phyloP scores from a whole-genome alignment of 92 coral and sea anemone genomes.

The Phenganax subtilis region DNA sequence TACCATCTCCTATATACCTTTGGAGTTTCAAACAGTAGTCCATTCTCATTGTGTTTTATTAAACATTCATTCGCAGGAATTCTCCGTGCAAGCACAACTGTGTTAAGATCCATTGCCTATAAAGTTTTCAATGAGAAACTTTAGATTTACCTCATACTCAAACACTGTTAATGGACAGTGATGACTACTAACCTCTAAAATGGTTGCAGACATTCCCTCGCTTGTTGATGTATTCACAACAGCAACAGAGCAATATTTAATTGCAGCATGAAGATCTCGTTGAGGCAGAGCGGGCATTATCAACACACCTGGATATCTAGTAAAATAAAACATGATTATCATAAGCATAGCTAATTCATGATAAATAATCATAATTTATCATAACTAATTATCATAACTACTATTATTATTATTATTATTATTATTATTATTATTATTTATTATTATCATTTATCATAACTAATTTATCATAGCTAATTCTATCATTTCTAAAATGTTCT shows the following conservation, averaged over 20 bases:
- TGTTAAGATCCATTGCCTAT: conserved; percentile 82
- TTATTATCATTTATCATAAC: not conserved
- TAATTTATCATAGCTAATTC: not conserved
- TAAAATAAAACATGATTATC: not conserved
- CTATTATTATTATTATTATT: no score
- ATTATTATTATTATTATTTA: not conserved
- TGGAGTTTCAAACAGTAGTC: conserved; percentile 70
- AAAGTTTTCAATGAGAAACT: not conserved
- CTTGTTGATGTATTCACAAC: conserved; percentile 78
- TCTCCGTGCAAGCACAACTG: conserved; percentile 78
- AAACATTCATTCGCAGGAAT: conserved; percentile 77
- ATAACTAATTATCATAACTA: no score
- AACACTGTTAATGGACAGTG: not conserved
- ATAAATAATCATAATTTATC: no score
- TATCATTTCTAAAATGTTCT: not conserved
- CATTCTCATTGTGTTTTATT: conserved; percentile 63
- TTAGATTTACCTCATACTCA: not conserved
- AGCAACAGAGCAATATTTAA: conserved; percentile 58
- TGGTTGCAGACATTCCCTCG: conserved; percentile 92
- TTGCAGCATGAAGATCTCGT: conserved; percentile 70
- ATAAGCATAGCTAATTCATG: not conserved
- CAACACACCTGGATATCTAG: conserved; percentile 68
- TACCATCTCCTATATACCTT: conserved; percentile 40
- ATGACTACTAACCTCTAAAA: conserved; percentile 64
- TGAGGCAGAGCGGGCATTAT: conserved; percentile 59